phyloP scores from a whole-genome alignment of 2,797 vertebrate species.

The Characodon lateralis region DNA sequence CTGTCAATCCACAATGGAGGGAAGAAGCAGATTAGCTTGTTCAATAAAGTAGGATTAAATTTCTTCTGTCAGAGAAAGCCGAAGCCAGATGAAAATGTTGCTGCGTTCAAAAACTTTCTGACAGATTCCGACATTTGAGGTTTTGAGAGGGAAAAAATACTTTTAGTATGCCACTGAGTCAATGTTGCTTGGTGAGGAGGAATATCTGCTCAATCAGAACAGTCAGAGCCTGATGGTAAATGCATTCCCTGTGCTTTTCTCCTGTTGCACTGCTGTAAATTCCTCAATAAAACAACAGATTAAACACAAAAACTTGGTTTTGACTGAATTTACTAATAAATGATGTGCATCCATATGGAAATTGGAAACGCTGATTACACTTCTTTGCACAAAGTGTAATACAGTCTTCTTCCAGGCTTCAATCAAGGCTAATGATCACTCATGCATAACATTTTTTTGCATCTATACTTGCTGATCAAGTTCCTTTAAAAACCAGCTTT shows the following conservation, averaged over 20 bases:
- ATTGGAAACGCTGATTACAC: neutral
- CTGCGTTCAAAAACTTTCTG: conserved; percentile 48
- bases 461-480: conserved; percentile 16
- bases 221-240: conserved; percentile 40
- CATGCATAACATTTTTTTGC: neutral
- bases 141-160: conserved; percentile 44
- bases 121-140: conserved; percentile 61
- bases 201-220: conserved; percentile 50
- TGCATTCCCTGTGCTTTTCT: conserved; percentile 6
- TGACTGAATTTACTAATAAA: conserved; percentile 9
- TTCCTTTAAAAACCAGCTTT: conserved; percentile 29
- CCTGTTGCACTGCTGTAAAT: neutral
- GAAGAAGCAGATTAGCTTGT: conserved; percentile 77
- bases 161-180: conserved; percentile 54
- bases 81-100: conserved; percentile 62
- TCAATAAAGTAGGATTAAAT: conserved; percentile 71
- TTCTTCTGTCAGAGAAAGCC: conserved; percentile 49
- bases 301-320: neutral
- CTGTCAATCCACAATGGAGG: conserved; percentile 69
- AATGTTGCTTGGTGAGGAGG: conserved; percentile 34
- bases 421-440: conserved; percentile 5
- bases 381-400: neutral
- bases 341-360: neutral
- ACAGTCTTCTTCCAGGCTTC: neutral
- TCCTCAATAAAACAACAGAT: neutral